Evolutionary conservation across 2,888 invertebrate genomes (phyloP), one percentile per base, ranked within the genome.

Genomic region (Pterostichus niger): DNA sequence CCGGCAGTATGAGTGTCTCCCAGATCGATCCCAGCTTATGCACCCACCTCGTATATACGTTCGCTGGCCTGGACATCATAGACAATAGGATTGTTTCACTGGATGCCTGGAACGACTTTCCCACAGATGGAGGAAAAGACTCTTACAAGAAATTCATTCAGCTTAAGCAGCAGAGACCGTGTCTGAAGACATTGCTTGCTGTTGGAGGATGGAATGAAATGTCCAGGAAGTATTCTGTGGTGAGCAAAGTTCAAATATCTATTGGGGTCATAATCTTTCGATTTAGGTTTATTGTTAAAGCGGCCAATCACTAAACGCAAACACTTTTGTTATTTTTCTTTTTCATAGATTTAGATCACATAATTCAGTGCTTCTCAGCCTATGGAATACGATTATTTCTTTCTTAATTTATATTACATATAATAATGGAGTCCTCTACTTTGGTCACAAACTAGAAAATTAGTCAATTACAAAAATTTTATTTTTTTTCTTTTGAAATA

Each of bases 181-280:
- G 89, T 52, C 84, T 91, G 44, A 91, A 90, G 85, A 88, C 90
- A 1, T 84, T 91, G 13, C 86, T 92, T 2, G 91, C 91, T 0
- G 88, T 92, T 71, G 92, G 92, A 1, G 91, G 91, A 13, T 91
- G 91, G 91, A 89, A 89, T 82, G 91, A 91, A 86, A 91, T 91
- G 44, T 90, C 91, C 0, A 86, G 86, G 17, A 90, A 88, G 85
- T 91, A 89, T 85, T 91, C 91, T 0, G 85, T 88, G 35, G 90
- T 91, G 85, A 83, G 86, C 85, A 11, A 10, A 10, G 17, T 10
- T 31, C 1, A 17, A 13, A 59, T 40, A 40, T 40, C 9, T 40
- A 40, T 40, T 40, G 40, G 40, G 7, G 40, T 40, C 3, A 40
- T 2, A 24, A 24, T 24, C 24, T 24, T 24, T 24, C 24, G 24